Percentiles rank a stretch among this genome's conserved stretches.
Evolutionary conservation across 1,140 invertebrate species (phyloP).

Genomic region (Polypedilum pembai): DNA sequence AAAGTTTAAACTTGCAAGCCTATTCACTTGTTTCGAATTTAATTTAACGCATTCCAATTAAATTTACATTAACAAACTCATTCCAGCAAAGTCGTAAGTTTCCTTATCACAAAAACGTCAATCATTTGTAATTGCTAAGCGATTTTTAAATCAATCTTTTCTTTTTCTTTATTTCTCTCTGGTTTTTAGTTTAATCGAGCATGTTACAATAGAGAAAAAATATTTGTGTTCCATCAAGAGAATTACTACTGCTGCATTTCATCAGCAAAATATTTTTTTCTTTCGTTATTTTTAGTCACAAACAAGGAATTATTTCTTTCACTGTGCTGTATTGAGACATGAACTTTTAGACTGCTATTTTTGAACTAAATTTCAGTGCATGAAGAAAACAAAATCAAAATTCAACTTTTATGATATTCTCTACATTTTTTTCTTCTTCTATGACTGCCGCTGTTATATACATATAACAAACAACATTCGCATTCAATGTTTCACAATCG

Average conservation of each 20-base stretch:
- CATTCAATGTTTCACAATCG: slow-evolving; percentile 4
- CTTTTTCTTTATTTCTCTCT: background rate
- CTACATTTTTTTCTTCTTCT: background rate
- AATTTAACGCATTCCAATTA: too few species aligned
- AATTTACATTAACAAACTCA: too few species aligned
- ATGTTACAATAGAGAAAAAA: background rate
- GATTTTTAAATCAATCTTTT: background rate
- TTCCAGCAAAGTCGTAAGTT: background rate
- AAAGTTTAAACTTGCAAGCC: too few species aligned
- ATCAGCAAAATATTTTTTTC: too few species aligned
- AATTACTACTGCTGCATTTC: too few species aligned
- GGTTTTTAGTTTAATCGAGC: background rate
- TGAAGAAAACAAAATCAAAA: background rate
- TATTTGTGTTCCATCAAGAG: too few species aligned
- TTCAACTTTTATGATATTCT: background rate
- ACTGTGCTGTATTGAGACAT: too few species aligned
- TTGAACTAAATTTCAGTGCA: background rate
- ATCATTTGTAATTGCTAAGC: slow-evolving; percentile 8
- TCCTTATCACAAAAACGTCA: slow-evolving; percentile 15
- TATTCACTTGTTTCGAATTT: too few species aligned
- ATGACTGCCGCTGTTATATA: background rate
- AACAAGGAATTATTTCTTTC: too few species aligned
- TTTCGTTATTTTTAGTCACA: too few species aligned
- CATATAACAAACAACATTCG: background rate
- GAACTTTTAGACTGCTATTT: background rate